Percentiles rank a stretch among this genome's conserved stretches.
These are phyloP conservation scores for Amniataba percoides DNA, from an alignment of 2,797 vertebrate genomes.

Conservation along the genomic window DNA sequence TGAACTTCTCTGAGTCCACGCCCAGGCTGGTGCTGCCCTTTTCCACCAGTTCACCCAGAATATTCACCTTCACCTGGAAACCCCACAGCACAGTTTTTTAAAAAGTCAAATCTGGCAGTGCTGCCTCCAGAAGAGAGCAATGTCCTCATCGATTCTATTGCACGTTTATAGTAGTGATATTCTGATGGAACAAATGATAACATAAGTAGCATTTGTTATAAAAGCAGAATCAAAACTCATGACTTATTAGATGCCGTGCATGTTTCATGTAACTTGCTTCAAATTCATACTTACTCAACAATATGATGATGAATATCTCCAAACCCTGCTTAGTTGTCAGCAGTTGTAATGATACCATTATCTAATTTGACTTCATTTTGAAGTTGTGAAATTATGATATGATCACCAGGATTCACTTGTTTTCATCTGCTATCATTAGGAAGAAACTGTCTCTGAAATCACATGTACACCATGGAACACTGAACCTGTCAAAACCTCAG, in stretches of 20 bases:
- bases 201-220: neutral
- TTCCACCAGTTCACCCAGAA: conserved; percentile 94
- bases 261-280: neutral
- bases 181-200: neutral
- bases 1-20: conserved; percentile 89
- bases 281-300: neutral
- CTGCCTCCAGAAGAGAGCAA: neutral
- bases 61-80: conserved; percentile 94
- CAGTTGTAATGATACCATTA: neutral
- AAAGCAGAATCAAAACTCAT: neutral
- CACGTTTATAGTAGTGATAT: neutral
- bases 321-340: neutral
- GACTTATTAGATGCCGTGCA: no score
- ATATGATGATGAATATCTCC: neutral
- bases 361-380: neutral
- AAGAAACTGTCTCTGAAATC: no score
- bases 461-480: neutral
- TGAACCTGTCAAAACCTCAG: neutral
- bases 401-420: neutral
- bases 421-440: neutral
- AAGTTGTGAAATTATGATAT: no score
- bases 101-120: neutral
- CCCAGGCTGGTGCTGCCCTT: conserved; percentile 91
- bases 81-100: neutral
- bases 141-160: neutral